phyloP scores from a whole-genome alignment of 2,888 invertebrate genomes.

The Cheilosia urbana region DNA sequence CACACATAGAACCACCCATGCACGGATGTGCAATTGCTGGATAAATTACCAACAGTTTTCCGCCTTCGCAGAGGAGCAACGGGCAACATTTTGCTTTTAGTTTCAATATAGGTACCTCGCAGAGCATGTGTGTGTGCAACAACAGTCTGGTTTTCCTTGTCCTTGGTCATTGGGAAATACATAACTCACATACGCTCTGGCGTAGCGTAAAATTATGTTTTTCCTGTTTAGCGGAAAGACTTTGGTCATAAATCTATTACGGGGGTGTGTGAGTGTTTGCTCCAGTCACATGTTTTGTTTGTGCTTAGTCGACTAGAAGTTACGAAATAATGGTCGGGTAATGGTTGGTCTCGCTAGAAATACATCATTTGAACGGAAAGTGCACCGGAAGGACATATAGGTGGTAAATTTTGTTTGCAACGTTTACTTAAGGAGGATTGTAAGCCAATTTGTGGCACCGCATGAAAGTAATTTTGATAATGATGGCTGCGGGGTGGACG shows the following conservation, averaged over 20 bases:
- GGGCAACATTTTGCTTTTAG: conserved; percentile 34
- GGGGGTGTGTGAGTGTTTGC: neutral
- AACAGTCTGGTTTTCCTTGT: conserved; percentile 47
- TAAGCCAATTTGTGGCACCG: neutral
- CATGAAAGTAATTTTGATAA: neutral
- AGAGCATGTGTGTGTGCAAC: neutral
- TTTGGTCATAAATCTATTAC: conserved; percentile 54
- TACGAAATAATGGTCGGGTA: conserved; percentile 12
- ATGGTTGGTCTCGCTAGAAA: conserved; percentile 1
- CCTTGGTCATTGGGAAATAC: conserved; percentile 56
- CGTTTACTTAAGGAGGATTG: neutral
- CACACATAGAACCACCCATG: neutral
- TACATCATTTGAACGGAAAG: conserved; percentile 18
- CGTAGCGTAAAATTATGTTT: conserved; percentile 65
- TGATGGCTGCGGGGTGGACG: neutral
- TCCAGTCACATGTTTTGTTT: conserved; percentile 30
- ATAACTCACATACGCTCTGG: conserved; percentile 58
- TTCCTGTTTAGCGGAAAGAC: conserved; percentile 55
- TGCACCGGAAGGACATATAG: conserved; percentile 12
- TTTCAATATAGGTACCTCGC: conserved; percentile 31
- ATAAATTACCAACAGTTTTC: conserved; percentile 55
- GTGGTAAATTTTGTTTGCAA: neutral
- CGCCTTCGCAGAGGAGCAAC: conserved; percentile 23
- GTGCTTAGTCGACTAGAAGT: conserved; percentile 15
- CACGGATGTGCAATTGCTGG: conserved; percentile 40